phyloP scores from a whole-genome alignment of 1,140 invertebrate genomes.

The Vollenhovia emeryi region DNA sequence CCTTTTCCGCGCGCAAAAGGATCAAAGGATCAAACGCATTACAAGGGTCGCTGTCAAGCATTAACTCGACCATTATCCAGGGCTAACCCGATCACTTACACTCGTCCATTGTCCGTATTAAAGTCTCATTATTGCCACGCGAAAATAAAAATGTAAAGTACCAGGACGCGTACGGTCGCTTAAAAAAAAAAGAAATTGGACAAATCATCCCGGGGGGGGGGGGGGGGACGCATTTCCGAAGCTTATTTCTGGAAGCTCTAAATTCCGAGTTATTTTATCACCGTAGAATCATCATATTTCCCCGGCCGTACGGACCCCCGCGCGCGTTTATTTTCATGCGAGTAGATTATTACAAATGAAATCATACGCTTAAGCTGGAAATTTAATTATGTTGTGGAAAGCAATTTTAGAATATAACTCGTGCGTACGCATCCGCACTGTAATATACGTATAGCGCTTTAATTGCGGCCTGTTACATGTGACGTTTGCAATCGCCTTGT shows the following conservation, averaged over 20 bases:
- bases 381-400: not conserved
- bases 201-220: too few species aligned
- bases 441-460: constrained; percentile 25
- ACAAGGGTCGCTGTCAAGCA: constrained; percentile 8
- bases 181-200: not conserved
- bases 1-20: constrained; percentile 5
- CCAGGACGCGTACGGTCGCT: not conserved
- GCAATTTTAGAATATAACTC: constrained; percentile 19
- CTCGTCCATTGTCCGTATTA: not conserved
- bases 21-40: constrained; percentile 40
- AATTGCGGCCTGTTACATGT: constrained; percentile 32
- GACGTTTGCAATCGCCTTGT: constrained; percentile 26
- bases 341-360: not conserved
- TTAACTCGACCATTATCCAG: constrained; percentile 27
- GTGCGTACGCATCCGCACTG: not conserved
- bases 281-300: not conserved
- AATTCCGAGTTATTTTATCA: not conserved
- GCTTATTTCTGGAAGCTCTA: not conserved
- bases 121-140: not conserved
- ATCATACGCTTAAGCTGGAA: not conserved
- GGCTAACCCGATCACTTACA: not conserved
- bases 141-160: not conserved
- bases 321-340: not conserved
- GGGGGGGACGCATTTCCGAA: not conserved
- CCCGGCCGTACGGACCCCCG: too few species aligned